These are phyloP conservation scores for Scrobipalpa atriplicella DNA, from an alignment of 2,888 invertebrate species.

Conservation along the genomic window DNA sequence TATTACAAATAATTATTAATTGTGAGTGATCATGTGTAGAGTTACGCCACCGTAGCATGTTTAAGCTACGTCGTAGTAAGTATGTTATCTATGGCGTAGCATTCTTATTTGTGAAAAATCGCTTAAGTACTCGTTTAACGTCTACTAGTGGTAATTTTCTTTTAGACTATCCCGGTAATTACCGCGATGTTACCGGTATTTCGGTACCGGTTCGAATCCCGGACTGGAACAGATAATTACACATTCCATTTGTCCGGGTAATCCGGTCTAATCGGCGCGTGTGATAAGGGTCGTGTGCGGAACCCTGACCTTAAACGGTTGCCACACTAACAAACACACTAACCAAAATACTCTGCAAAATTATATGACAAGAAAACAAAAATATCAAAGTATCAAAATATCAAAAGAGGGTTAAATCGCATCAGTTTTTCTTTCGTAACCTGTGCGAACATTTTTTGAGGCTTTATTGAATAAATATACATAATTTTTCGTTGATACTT, in stretches of 20 bases:
- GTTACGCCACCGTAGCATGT: no score
- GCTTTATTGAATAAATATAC: slow-evolving; percentile 76
- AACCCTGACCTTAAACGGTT: no score
- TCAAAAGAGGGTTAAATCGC: slow-evolving; percentile 69
- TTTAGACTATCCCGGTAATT: slow-evolving; percentile 12
- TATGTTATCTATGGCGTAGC: no score
- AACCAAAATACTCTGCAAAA: slow-evolving; percentile 68
- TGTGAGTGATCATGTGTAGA: no score
- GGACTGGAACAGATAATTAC: slow-evolving; percentile 69
- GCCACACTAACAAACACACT: no score
- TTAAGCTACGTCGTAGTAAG: no score
- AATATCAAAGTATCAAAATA: slow-evolving; percentile 64
- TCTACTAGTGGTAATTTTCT: no score
- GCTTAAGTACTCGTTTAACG: no score
- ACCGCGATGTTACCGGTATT: slow-evolving; percentile 24
- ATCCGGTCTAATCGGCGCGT: slow-evolving; percentile 70
- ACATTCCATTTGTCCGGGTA: slow-evolving; percentile 79
- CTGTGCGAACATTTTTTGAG: slow-evolving; percentile 68
- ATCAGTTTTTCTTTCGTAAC: slow-evolving; percentile 67
- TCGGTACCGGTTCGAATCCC: slow-evolving; percentile 22
- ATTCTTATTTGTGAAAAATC: no score
- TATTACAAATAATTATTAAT: no score
- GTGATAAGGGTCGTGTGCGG: slow-evolving; percentile 68
- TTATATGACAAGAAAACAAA: slow-evolving; percentile 75
- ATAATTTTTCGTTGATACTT: slow-evolving; percentile 54